Percentiles rank a stretch among this genome's conserved stretches.
Conservation (phyloP, 1,140 invertebrate genomes). For the Lysiphlebus fabarum region DNA sequence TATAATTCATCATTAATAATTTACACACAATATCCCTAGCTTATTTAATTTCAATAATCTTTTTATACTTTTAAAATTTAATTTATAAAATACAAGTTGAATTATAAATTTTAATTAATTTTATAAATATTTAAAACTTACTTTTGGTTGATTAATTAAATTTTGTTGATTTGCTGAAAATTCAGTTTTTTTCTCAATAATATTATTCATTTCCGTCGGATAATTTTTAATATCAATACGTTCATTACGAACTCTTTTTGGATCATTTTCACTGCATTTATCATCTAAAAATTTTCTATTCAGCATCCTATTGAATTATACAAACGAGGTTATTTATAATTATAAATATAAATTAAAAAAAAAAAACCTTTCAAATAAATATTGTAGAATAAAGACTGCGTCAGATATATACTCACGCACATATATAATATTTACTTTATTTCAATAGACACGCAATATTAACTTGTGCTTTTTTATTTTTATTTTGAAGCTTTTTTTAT, state of each 20-base stretch:
- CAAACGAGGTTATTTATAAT: neutral
- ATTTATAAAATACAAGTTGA: neutral
- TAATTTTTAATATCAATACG: neutral
- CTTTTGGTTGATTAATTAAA: conserved; percentile 7
- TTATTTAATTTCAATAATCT: too few species aligned
- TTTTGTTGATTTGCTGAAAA: conserved; percentile 16
- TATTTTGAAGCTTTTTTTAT: neutral
- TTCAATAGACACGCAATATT: conserved; percentile 10
- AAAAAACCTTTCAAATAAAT: neutral
- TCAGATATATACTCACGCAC: neutral
- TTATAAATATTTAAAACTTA: conserved; percentile 5
- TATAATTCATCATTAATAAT: too few species aligned
- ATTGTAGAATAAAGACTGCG: neutral
- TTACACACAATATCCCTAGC: too few species aligned
- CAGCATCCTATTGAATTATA: conserved; percentile 25
- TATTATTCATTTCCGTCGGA: conserved; percentile 9
- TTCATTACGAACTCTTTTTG: conserved; percentile 21
- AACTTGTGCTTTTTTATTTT: neutral
- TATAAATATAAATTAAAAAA: neutral
- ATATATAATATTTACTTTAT: neutral
- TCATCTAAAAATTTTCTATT: conserved; percentile 28
- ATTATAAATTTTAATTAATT: conserved; percentile 1
- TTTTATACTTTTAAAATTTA: neutral
- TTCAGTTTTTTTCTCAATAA: conserved; percentile 11
- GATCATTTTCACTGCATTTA: conserved; percentile 25